Evolutionary conservation across 2,888 invertebrate species (phyloP).

Genomic region (Sialis fuliginosa): DNA sequence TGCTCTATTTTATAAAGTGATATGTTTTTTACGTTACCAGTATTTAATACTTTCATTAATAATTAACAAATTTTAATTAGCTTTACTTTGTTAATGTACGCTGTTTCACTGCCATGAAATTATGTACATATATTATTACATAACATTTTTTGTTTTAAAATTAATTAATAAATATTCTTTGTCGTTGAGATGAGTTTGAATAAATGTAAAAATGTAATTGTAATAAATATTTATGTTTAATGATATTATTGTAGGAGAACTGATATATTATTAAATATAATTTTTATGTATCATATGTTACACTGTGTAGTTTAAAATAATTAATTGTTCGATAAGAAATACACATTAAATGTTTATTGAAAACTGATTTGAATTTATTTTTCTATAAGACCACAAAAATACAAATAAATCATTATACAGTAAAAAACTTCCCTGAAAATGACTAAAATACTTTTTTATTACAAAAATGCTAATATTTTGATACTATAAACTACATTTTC

Average conservation of each 20-base stretch:
- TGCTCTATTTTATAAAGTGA: conserved; percentile 1
- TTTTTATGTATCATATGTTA: too few species aligned
- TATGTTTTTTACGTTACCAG: conserved; percentile 1
- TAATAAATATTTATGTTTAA: too few species aligned
- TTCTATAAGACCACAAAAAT: not conserved
- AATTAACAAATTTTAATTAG: not conserved
- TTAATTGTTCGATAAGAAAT: not conserved
- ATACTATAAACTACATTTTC: too few species aligned
- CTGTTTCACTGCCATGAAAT: conserved; percentile 2
- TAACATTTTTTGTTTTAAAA: not conserved
- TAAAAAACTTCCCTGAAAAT: not conserved
- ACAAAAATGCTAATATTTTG: too few species aligned
- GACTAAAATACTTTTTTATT: too few species aligned
- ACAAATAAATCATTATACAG: not conserved
- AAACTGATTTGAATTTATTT: not conserved
- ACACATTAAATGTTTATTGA: not conserved
- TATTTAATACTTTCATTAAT: conserved; percentile 1
- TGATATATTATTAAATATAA: too few species aligned
- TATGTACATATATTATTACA: not conserved
- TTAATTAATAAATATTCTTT: not conserved
- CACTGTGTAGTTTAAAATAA: not conserved
- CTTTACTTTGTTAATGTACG: not conserved
- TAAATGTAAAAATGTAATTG: too few species aligned
- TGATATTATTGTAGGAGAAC: too few species aligned
- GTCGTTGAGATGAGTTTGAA: too few species aligned